Conservation (phyloP, 2,797 vertebrate species). For the Rhincodon typus region DNA sequence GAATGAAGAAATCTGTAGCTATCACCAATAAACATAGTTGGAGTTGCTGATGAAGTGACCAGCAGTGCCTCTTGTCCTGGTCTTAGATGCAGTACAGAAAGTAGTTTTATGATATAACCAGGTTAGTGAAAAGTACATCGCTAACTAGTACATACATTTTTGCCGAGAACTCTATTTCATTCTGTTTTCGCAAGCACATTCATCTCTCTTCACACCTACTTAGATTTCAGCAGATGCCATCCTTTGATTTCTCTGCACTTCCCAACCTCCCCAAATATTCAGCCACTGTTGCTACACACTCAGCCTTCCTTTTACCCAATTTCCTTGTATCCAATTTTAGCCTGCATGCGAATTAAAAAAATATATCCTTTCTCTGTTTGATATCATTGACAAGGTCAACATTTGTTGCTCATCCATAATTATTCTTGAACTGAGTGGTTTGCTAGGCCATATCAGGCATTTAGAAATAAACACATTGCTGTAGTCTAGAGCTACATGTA, state of each 20-base stretch:
- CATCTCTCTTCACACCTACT: background rate
- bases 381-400: too few species aligned
- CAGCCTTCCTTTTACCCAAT: too few species aligned
- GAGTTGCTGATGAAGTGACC: background rate
- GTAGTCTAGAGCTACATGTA: too few species aligned
- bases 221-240: background rate
- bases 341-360: too few species aligned
- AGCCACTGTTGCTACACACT: background rate
- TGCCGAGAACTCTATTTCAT: background rate
- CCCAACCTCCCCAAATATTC: background rate
- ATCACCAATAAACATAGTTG: background rate
- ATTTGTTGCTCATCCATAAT: too few species aligned
- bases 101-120: background rate
- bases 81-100: background rate
- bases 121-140: background rate
- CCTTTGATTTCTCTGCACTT: background rate
- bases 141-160: background rate
- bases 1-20: background rate
- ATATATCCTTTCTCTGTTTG: too few species aligned
- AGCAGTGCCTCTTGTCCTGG: background rate
- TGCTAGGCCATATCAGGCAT: too few species aligned
- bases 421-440: too few species aligned
- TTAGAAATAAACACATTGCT: too few species aligned
- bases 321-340: too few species aligned
- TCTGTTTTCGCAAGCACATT: background rate